Base-by-base conservation (phyloP, 2,888 invertebrate species). In the Aphelenchoides bicaudatus region DNA sequence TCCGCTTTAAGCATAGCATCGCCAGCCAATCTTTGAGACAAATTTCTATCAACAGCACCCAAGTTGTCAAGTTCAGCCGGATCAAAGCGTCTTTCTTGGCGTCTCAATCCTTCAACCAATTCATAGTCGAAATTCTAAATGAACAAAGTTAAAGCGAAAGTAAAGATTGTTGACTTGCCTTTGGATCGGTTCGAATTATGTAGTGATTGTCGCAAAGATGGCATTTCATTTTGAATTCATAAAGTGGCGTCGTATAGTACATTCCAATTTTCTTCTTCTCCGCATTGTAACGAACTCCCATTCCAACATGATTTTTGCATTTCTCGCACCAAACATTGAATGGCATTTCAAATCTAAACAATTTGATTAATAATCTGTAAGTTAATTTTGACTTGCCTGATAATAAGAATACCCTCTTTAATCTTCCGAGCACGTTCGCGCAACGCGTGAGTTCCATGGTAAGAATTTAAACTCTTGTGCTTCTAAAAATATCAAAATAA, bases 281-380 rank as follows among this genome's bases (percentile, higher is more conserved):
- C 21, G 84, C 84, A 78, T 85, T 98, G 80, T 98, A 98, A 50
- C 98, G 85, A 0, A 98, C 96, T 0, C 98, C 96, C 94, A 96
- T 98, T 29, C 94, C 98, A 57, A 99, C 91, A 79, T 96, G 98
- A 82, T 91, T 96, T 65, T 88, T 88, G 80, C 98, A 98, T 54
- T 94, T 94, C 37, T 91, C 90, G 73, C 98, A 99, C 98, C 98
- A 98, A 72, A 98, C 96, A 81, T 98, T 98, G 79, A 92, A 98
- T 0, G 98, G 98, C 94, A 98, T 93, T 83, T 98, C 98, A 84
- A 99, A 99, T 47, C 84, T 83, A 63, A 13, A 74, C 56, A 23
- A 21, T 10, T 21, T 10, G 8, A 19, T 43, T 10, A 8, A 43
- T 21, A 25, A 43, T 21, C 16, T 6, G 43, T 25, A 21, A 34